Evolutionary conservation across 2,113 vertebrate genomes (phyloP).

Genomic region (Illadopsis cleaveri): DNA sequence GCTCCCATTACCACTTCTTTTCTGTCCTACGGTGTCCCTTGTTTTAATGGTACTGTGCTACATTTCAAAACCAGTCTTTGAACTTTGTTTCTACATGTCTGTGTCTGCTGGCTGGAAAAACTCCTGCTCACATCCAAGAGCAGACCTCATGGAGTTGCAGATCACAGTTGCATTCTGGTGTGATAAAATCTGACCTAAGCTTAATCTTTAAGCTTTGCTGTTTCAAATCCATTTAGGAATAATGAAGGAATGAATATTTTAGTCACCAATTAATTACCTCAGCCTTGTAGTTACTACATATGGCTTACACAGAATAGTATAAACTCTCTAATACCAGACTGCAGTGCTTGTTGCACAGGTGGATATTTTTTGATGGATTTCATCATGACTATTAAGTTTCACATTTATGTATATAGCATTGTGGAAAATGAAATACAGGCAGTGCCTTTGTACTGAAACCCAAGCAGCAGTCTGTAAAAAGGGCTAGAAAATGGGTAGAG

Average conservation of each 20-base stretch:
- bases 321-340: not conserved
- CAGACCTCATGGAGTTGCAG: not conserved
- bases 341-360: not conserved
- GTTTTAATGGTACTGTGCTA: not conserved
- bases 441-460: not conserved
- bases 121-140: not conserved
- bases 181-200: not conserved
- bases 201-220: not conserved
- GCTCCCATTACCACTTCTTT: not conserved
- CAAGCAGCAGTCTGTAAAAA: not conserved
- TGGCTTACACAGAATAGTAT: not conserved
- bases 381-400: not conserved
- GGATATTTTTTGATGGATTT: not conserved
- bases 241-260: not conserved
- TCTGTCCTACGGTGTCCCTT: not conserved
- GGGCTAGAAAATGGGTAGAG: not conserved
- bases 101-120: not conserved
- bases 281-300: not conserved
- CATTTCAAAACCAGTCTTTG: not conserved
- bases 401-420: not conserved
- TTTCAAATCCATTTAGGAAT: not conserved
- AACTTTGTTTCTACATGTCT: not conserved
- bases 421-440: not conserved
- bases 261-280: not conserved
- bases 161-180: not conserved